Conservation (phyloP, 2,888 invertebrate species). For the Tinea trinotella region DNA sequence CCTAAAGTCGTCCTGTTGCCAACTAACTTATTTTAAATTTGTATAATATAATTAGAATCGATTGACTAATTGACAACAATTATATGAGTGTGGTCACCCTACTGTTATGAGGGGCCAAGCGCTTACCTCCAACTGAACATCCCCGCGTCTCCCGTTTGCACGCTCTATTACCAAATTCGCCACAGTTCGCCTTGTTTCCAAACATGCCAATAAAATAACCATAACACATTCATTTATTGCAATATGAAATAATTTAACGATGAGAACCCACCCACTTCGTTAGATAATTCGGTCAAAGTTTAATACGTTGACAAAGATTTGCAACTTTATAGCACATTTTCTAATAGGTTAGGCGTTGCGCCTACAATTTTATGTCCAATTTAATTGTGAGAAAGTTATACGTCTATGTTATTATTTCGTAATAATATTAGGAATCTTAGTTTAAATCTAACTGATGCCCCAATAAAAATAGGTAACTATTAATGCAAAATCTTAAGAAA, state of each 20-base stretch:
- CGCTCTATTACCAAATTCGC: slow-evolving; percentile 56
- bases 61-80: too few species aligned
- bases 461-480: too few species aligned
- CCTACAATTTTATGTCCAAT: slow-evolving; percentile 50
- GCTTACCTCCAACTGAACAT: slow-evolving; percentile 34
- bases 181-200: slow-evolving; percentile 61
- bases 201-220: slow-evolving; percentile 43
- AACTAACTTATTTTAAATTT: too few species aligned
- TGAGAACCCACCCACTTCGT: slow-evolving; percentile 44
- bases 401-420: background rate
- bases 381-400: slow-evolving; percentile 52
- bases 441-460: too few species aligned
- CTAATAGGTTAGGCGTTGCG: slow-evolving; percentile 53
- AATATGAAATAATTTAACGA: slow-evolving; percentile 66
- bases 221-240: slow-evolving; percentile 57
- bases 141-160: slow-evolving; percentile 31
- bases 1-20: too few species aligned
- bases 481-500: too few species aligned
- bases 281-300: slow-evolving; percentile 69
- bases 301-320: slow-evolving; percentile 66
- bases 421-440: too few species aligned
- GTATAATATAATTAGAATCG: too few species aligned
- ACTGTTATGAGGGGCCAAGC: slow-evolving; percentile 28
- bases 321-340: slow-evolving; percentile 29
- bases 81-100: slow-evolving; percentile 3